phyloP scores from a whole-genome alignment of 2,113 vertebrate genomes.

The Echinops telfairi region DNA sequence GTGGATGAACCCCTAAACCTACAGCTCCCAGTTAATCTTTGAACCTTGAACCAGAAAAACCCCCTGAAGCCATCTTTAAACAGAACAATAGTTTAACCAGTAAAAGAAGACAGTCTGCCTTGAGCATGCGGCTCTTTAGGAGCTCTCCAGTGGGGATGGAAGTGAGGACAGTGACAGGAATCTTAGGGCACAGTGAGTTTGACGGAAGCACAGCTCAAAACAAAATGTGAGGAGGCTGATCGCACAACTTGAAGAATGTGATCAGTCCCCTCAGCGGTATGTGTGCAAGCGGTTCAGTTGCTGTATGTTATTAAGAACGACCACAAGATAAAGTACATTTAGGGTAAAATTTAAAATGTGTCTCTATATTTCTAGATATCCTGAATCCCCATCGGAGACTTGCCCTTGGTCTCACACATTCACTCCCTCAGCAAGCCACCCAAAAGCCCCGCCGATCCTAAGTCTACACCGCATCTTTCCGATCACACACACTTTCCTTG shows the following conservation, averaged over 20 bases:
- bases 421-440: neutral
- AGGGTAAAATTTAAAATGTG: too few species aligned
- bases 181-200: neutral
- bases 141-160: neutral
- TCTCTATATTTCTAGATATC: neutral
- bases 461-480: neutral
- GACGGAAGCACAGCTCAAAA: neutral
- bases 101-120: neutral
- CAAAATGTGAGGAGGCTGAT: neutral
- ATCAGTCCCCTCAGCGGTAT: neutral
- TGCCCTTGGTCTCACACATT: neutral
- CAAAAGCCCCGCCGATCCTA: neutral
- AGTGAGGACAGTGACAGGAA: neutral
- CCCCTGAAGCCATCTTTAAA: neutral
- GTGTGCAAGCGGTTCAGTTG: neutral
- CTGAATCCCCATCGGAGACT: neutral
- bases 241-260: neutral
- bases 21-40: neutral
- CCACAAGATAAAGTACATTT: too few species aligned
- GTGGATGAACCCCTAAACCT: neutral
- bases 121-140: neutral
- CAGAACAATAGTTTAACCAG: neutral
- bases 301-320: neutral
- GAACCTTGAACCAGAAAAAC: neutral
- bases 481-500: neutral